These are phyloP conservation scores for Salmo trutta DNA, from an alignment of 2,797 vertebrate species.

Conservation along the genomic window DNA sequence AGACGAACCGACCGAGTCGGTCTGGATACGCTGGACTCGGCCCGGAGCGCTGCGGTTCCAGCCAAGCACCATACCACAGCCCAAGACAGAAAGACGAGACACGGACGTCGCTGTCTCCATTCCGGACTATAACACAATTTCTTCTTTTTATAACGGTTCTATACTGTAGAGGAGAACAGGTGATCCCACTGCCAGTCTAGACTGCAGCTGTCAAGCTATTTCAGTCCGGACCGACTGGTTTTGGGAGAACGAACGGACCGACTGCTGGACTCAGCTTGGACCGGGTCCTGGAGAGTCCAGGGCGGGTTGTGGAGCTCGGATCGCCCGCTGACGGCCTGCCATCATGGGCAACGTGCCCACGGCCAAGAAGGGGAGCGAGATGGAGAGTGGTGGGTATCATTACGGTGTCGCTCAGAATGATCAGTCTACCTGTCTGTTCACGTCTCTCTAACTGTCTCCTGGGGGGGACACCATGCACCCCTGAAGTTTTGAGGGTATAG, in stretches of 20 bases:
- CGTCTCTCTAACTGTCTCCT: too few relatives aligned
- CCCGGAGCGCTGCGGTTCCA: slow-evolving; percentile 36
- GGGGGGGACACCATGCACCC: neutral
- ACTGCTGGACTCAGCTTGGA: slow-evolving; percentile 38
- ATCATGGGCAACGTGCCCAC: slow-evolving; percentile 92
- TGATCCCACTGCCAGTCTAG: slow-evolving; percentile 16
- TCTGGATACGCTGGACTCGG: slow-evolving; percentile 60
- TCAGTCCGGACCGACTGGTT: slow-evolving; percentile 40
- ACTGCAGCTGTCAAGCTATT: slow-evolving; percentile 53
- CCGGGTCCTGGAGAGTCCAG: slow-evolving; percentile 55
- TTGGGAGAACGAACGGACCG: slow-evolving; percentile 41
- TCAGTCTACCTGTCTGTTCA: neutral
- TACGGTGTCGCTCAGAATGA: neutral
- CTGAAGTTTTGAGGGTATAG: neutral
- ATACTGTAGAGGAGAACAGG: neutral
- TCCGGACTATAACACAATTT: slow-evolving; percentile 24
- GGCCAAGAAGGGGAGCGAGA: slow-evolving; percentile 88
- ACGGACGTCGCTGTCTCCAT: slow-evolving; percentile 22
- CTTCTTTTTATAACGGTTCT: neutral
- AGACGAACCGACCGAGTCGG: slow-evolving; percentile 60
- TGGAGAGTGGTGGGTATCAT: slow-evolving; percentile 82
- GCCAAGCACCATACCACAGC: slow-evolving; percentile 34
- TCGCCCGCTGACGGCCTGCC: slow-evolving; percentile 66
- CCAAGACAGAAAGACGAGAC: slow-evolving; percentile 25
- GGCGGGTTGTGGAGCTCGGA: slow-evolving; percentile 60